phyloP scores from a whole-genome alignment of 2,113 vertebrate genomes.

The Thinocorus orbignyianus region DNA sequence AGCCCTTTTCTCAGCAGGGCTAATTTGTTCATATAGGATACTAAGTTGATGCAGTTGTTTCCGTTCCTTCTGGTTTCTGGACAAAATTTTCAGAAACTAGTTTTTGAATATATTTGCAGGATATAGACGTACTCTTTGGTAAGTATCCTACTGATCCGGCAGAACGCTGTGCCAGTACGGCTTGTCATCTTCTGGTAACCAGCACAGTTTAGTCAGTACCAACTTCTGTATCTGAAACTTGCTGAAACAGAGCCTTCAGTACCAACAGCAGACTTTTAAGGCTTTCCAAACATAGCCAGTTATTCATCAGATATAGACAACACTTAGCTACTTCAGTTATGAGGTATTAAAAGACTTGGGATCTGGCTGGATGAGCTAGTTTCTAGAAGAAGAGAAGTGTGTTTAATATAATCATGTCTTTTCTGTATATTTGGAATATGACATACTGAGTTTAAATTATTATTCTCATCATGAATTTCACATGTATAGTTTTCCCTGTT shows the following conservation, averaged over 20 bases:
- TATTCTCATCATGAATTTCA: constrained; percentile 15
- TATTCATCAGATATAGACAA: background rate
- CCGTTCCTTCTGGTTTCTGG: background rate
- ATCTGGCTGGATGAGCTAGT: background rate
- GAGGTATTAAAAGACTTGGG: background rate
- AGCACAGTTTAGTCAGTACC: background rate
- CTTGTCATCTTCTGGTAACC: background rate
- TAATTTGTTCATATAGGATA: background rate
- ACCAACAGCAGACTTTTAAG: background rate
- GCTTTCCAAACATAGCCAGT: background rate
- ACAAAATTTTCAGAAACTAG: background rate
- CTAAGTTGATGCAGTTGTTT: background rate
- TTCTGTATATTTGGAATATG: constrained; percentile 57
- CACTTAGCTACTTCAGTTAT: background rate
- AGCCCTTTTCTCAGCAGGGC: background rate
- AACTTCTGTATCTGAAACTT: background rate
- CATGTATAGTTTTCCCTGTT: background rate
- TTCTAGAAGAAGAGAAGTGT: constrained; percentile 1
- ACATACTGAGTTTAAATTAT: constrained; percentile 33
- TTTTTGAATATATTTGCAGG: background rate
- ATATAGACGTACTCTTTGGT: background rate
- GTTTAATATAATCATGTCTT: constrained; percentile 30
- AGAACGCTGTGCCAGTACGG: background rate
- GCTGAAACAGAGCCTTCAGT: background rate
- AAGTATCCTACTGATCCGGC: background rate